Base-by-base conservation (phyloP, 2,888 invertebrate genomes). In the Platycnemis pennipes region DNA sequence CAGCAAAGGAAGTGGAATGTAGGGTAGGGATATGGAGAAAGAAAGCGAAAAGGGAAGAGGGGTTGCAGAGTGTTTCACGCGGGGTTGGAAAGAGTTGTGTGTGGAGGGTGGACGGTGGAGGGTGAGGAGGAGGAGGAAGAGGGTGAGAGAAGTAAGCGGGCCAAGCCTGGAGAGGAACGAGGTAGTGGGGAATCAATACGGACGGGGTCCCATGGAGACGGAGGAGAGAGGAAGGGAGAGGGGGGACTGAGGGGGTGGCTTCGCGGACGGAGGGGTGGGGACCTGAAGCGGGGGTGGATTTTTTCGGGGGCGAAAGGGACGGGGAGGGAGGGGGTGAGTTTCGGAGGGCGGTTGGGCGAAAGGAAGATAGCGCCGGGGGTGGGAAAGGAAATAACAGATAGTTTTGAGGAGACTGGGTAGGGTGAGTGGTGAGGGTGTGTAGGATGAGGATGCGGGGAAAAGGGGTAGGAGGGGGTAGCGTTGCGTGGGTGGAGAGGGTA, bases 101-200 rank as follows among this genome's bases (percentile, higher is more conserved):
- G 31, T 31, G 37, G 31, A 5, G 69, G 31, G 77, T 31, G 31
- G 77, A 13, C 2, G 69, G 31, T 7, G 69, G 31, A 31, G 69
- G 69, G 56, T 56, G 56, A 13, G 19, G 16, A 2, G 22, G 22
- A 0, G 22, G 56, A 19, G 49, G n/a, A n/a, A n/a, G n/a, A 19
- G 13, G 49, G 11, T 16, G 19, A 49, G 49, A 19, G 56, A 22
- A 22, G 19, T 22, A 56, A 22, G 56, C 56, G 56, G 26, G 22
- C 19, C 56, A 22, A 63, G 63, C 26, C 49, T 49, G 49, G 63
- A 5, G 77, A 37, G 11, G 37, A 13, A 13, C 31, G 77, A 77
- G 77, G 26, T 22, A n/a, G 77, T 16, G 77, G 69, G 77, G 77
- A 77, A 77, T 77, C 77, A 77, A 77, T 77, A 77, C 77, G 77